phyloP scores from a whole-genome alignment of 37 sponge, comb jelly and placozoan species.

The Geodia barretti region DNA sequence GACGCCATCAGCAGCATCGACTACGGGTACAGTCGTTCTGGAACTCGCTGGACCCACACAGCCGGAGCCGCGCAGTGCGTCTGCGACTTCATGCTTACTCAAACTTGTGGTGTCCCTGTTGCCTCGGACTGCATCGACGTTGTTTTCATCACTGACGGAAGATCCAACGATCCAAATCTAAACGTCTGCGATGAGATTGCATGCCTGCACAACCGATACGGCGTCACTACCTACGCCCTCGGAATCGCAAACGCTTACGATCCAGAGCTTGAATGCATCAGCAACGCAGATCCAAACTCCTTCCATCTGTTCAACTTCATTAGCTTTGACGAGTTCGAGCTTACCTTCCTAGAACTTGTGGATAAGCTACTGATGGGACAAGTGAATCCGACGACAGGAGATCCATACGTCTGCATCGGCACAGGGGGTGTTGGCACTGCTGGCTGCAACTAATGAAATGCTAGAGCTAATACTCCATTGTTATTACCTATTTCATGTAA shows the following conservation, averaged over 20 bases:
- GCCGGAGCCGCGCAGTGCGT: constrained; percentile 40
- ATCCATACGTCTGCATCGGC: too few species aligned
- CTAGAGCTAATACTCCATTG: too few species aligned
- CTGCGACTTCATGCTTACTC: constrained; percentile 4
- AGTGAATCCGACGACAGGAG: too few species aligned
- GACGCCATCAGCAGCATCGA: background rate
- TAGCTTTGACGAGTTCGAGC: constrained; percentile 23
- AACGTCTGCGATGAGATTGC: background rate
- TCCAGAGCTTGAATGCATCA: background rate
- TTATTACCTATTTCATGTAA: too few species aligned
- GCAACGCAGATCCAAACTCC: background rate
- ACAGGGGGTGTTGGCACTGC: too few species aligned
- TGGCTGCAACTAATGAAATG: too few species aligned
- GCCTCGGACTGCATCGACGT: constrained; percentile 28
- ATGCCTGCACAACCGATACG: constrained; percentile 20
- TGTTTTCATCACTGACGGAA: constrained; percentile 42
- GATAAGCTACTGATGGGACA: too few species aligned
- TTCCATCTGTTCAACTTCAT: constrained; percentile 1
- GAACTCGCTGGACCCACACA: too few species aligned
- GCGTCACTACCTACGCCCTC: constrained; percentile 31
- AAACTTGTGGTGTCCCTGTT: constrained; percentile 3
- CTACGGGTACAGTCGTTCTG: too few species aligned
- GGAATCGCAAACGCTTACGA: constrained; percentile 20
- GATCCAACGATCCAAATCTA: constrained; percentile 10
- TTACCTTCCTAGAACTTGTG: too few species aligned